Evolutionary conservation across 37 sponge, comb jelly and placozoan genomes (phyloP), one percentile per base, ranked within the genome.

Genomic region (Cliona cf. orientalis): DNA sequence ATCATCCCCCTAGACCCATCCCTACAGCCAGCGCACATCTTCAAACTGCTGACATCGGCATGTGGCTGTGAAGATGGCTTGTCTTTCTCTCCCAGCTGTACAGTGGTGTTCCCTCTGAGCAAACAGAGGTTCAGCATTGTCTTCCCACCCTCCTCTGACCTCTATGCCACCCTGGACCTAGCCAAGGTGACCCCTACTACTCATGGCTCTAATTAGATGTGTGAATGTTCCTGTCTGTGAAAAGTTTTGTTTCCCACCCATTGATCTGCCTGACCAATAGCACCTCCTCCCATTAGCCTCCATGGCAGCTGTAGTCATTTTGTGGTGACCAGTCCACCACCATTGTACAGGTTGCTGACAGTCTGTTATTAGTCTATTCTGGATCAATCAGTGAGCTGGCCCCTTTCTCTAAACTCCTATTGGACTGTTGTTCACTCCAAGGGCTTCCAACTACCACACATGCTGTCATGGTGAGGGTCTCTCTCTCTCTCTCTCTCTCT

Each of bases 51-150:
- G 45, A 79, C 79, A 14, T 4, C 32, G 31, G 85, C 70, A 1
- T 90, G 91, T 43, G 70, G 74, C 0, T 12, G 42, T 36, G 66
- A 58, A 32, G 84, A 65, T 1, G 45, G n/a, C 17, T 41, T 33
- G 1, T 26, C 42, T 3, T 23, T 58, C 58, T 49, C 32, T 32
- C 17, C 73, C 35, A 22, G 38, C 19, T 31, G 31, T 41, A 87
- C 87, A 5, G 21, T 74, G 25, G 37, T 66, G 17, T 40, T 31
- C 42, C 60, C 86, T 14, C 23, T 45, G 2, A 75, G 86, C 44
- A 90, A 91, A 70, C 82, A 90, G 45, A 69, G 97, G 9, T 95
- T 97, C 77, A 94, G 88, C 19, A 4, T 97, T 6, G 58, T 80
- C 41, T 68, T 41, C 33, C 84, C 85, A 5, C 72, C 95, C 0